phyloP scores from a whole-genome alignment of 1,140 invertebrate species.

The Centruroides vittatus region DNA sequence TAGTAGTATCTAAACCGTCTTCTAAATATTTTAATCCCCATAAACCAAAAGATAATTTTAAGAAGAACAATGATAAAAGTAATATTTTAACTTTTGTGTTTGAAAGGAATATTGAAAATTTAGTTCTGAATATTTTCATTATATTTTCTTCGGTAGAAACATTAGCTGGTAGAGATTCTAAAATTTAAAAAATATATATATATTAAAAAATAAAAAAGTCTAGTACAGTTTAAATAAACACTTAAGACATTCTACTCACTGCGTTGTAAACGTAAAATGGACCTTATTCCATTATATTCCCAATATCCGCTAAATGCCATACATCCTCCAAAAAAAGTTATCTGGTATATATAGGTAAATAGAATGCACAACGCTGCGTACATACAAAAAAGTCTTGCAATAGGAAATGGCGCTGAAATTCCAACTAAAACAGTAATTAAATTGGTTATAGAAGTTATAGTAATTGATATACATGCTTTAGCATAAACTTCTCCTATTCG shows the following conservation, averaged over 20 bases:
- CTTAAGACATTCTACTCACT: too few species aligned
- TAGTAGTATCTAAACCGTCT: slow-evolving; percentile 72
- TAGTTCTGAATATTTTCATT: too few species aligned
- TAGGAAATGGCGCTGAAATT: slow-evolving; percentile 82
- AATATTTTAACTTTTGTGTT: too few species aligned
- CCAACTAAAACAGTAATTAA: slow-evolving; percentile 93
- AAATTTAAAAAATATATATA: too few species aligned
- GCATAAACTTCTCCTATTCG: slow-evolving; percentile 74
- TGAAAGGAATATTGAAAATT: too few species aligned
- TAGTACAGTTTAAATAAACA: too few species aligned
- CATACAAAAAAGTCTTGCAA: slow-evolving; percentile 88
- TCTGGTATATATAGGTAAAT: slow-evolving; percentile 85
- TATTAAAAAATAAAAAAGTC: too few species aligned
- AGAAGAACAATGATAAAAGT: too few species aligned
- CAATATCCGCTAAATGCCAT: slow-evolving; percentile 77
- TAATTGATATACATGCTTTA: slow-evolving; percentile 93
- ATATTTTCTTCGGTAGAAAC: too few species aligned
- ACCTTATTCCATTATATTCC: slow-evolving; percentile 61
- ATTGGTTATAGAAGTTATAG: slow-evolving; percentile 92
- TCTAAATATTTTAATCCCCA: slow-evolving; percentile 75
- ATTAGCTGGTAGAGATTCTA: too few species aligned
- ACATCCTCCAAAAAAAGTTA: slow-evolving; percentile 85
- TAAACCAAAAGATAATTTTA: slow-evolving; percentile 57
- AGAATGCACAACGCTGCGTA: slow-evolving; percentile 83
- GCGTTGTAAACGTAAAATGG: too few species aligned